Percentiles rank a stretch among this genome's conserved stretches.
Conservation (phyloP, 2,888 invertebrate genomes). For the Dorcus parallelipipedus region DNA sequence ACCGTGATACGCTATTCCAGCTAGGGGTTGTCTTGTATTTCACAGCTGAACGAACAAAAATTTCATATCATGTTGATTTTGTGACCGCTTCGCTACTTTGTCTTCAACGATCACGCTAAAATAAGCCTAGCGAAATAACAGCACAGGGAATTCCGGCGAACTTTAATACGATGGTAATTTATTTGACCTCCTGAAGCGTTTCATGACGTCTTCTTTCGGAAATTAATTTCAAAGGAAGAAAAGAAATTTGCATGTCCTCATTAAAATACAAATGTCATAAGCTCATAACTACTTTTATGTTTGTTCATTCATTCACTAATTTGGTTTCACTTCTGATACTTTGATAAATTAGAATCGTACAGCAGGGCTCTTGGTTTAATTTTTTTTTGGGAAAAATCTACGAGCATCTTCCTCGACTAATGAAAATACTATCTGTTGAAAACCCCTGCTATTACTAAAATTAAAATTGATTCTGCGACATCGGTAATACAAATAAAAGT, state of each 20-base stretch:
- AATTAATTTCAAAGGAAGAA: too few relatives aligned
- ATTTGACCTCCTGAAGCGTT: not conserved
- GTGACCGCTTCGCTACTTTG: constrained; percentile 34
- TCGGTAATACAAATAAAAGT: too few relatives aligned
- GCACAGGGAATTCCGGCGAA: constrained; percentile 21
- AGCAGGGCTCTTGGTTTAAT: too few relatives aligned
- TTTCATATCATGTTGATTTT: constrained; percentile 47
- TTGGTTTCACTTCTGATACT: too few relatives aligned
- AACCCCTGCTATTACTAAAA: constrained; percentile 8
- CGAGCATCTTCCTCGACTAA: too few relatives aligned
- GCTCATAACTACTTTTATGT: too few relatives aligned
- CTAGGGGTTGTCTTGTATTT: constrained; percentile 35
- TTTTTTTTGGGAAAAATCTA: too few relatives aligned
- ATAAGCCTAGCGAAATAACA: constrained; percentile 23
- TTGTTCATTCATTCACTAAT: too few relatives aligned
- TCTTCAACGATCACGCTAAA: constrained; percentile 29
- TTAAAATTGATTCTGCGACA: constrained; percentile 6
- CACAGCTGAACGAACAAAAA: constrained; percentile 42
- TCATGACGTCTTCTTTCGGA: constrained; percentile 1
- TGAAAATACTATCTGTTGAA: constrained; percentile 3
- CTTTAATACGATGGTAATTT: constrained; percentile 10
- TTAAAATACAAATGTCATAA: too few relatives aligned
- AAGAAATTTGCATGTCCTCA: too few relatives aligned
- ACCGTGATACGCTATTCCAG: constrained; percentile 10
- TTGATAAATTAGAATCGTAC: too few relatives aligned